Evolutionary conservation across 2,888 invertebrate species (phyloP), one percentile per base, ranked within the genome.

Genomic region (Amphipyra berbera): DNA sequence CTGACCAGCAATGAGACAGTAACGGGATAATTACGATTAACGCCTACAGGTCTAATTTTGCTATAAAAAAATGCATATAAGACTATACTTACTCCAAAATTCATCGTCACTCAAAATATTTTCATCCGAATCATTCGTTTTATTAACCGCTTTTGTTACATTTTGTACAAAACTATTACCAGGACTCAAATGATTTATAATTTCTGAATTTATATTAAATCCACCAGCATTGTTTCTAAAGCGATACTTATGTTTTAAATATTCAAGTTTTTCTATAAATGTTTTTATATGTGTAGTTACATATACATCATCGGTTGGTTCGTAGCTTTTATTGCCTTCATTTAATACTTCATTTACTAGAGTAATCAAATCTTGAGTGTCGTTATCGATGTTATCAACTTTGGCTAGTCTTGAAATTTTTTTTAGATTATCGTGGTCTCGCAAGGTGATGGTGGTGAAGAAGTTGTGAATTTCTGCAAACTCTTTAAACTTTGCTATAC

Each of bases 61-160:
- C 30, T 30, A 1, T 40, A 10, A n/a, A 38, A 49, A 21, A 48
- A 1, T 14, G 37, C 0, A 0, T 14, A 21, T 0, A 10, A 8
- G 15, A 5, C 30, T 44, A 53, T 46, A 76, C 86, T 87, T 74
- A 92, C 92, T 76, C 91, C 91, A 93, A 78, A 86, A 88, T 42
- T 88, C 89, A 66, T 70, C 81, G 33, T 84, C 82, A 21, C 71
- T 76, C 0, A 81, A 57, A 45, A 79, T 38, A 53, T 71, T 64
- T 27, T 73, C 71, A 8, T 73, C 56, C 3, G 52, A 49, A 53
- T 66, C 68, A 33, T 70, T 56, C 12, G 9, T 6, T 21, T 54
- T 30, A 14, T 47, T 42, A 15, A 13, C 5, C 14, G 7, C 14
- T 35, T 49, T 50, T 27, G 55, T 47, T 14, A 13, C n/a, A 30